phyloP scores from a whole-genome alignment of 1,140 invertebrate genomes.

The Tribolium castaneum region DNA sequence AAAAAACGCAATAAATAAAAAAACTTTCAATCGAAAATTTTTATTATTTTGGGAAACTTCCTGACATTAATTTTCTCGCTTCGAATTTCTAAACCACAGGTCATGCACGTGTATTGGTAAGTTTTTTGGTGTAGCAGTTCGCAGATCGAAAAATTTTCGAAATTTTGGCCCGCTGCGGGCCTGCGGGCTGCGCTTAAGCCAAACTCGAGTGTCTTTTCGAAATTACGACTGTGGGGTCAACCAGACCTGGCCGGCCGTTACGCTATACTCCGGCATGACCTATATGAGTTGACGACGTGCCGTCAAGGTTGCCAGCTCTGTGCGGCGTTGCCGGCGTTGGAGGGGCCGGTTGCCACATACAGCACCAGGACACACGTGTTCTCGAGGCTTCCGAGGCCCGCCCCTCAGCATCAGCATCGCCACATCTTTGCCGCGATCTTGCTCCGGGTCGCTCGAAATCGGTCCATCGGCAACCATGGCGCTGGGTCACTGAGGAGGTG shows the following conservation, averaged over 20 bases:
- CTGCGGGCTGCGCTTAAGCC: no score
- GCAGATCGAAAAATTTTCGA: no score
- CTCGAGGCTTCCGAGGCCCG: constrained; percentile 25
- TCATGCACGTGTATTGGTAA: constrained; percentile 15
- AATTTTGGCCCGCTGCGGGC: no score
- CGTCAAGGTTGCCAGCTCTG: constrained; percentile 39
- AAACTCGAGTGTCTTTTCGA: constrained; percentile 29
- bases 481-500: neutral
- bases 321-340: constrained; percentile 27
- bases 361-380: constrained; percentile 28
- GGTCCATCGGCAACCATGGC: no score
- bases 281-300: constrained; percentile 43
- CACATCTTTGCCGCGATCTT: neutral
- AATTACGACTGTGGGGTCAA: constrained; percentile 27
- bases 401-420: constrained; percentile 1
- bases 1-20: constrained; percentile 2
- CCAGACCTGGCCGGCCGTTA: constrained; percentile 31
- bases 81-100: constrained; percentile 19
- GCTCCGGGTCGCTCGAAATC: no score
- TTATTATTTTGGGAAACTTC: neutral
- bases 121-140: no score
- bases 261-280: constrained; percentile 37
- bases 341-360: constrained; percentile 24
- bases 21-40: neutral
- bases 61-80: constrained; percentile 12